phyloP scores from a whole-genome alignment of 2,797 vertebrate genomes.

The Cebuella pygmaea region DNA sequence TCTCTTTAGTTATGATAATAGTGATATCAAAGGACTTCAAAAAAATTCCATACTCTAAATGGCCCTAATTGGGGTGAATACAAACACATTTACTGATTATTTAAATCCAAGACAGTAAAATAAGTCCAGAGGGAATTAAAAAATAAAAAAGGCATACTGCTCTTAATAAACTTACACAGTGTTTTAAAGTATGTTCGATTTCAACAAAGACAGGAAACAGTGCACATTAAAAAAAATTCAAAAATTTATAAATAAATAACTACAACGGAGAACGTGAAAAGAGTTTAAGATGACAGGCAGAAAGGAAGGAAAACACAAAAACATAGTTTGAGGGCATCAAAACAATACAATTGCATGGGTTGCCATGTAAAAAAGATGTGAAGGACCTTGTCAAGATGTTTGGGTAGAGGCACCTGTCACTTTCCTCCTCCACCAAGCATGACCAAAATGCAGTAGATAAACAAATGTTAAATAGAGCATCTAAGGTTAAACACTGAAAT shows the following conservation, averaged over 20 bases:
- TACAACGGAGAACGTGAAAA: not conserved
- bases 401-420: not conserved
- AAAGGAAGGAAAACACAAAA: not conserved
- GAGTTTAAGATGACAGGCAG: not conserved
- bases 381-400: not conserved
- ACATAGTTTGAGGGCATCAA: not conserved
- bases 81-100: constrained; percentile 20
- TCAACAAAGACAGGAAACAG: not conserved
- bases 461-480: not conserved
- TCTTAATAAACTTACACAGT: not conserved
- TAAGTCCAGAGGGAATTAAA: not conserved
- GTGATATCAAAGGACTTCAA: not conserved
- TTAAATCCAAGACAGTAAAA: constrained; percentile 3
- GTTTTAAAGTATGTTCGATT: constrained; percentile 10
- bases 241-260: not conserved
- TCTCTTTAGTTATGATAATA: constrained; percentile 28
- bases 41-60: not conserved
- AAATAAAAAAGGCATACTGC: constrained; percentile 18
- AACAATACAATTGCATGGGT: not conserved
- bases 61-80: not conserved
- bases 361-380: not conserved
- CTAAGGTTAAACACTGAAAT: not conserved
- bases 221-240: not conserved
- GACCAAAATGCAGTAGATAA: not conserved
- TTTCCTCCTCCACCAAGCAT: not conserved